A percentile compares a stretch with the other conserved stretches of the same genome.
Conservation (phyloP, 2,797 vertebrate genomes). For the Momotus momota region DNA sequence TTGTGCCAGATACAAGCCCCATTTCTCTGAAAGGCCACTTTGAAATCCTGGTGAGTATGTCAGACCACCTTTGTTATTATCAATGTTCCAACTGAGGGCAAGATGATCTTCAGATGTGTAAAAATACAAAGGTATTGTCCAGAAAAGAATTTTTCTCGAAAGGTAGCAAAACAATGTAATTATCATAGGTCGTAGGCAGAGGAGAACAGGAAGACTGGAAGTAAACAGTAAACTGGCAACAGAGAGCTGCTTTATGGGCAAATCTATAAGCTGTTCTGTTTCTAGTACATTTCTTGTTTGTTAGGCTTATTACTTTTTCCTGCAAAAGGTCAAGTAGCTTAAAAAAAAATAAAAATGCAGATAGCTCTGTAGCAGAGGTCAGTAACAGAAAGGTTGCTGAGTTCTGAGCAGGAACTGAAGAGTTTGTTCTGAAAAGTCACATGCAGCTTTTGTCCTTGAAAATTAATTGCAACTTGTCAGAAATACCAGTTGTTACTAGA, state of each 20-base stretch:
- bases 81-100: neutral
- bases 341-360: neutral
- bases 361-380: neutral
- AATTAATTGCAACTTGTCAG: constrained; percentile 17
- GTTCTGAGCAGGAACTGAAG: neutral
- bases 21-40: neutral
- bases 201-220: neutral
- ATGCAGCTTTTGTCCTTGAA: constrained; percentile 30
- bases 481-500: constrained; percentile 17
- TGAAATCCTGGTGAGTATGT: neutral
- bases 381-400: constrained; percentile 9
- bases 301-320: neutral
- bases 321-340: neutral
- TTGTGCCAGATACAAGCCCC: neutral
- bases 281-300: neutral
- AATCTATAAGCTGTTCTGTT: neutral
- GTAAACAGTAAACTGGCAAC: neutral
- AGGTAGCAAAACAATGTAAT: neutral
- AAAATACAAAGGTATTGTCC: neutral
- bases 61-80: neutral
- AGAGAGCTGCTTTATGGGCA: neutral
- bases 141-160: neutral
- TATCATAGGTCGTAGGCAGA: neutral
- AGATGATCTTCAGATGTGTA: neutral
- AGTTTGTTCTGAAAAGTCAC: constrained; percentile 1